A percentile compares a stretch with the other conserved stretches of the same genome.
Evolutionary conservation across 2,113 vertebrate species (phyloP).

Genomic region (Lagenorhynchus albirostris): DNA sequence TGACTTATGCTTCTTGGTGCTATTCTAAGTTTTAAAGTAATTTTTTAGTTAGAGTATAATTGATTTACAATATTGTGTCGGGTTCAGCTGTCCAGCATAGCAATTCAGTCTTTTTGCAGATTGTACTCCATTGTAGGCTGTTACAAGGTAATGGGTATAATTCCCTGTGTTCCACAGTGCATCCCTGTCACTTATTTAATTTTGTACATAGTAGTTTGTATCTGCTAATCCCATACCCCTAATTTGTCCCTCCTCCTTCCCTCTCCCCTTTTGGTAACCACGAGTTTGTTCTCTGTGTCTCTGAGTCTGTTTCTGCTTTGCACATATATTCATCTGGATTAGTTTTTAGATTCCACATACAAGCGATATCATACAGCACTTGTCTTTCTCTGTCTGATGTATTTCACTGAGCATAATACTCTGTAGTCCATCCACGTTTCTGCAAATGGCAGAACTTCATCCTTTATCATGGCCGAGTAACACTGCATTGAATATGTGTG

Average conservation of each 20-base stretch:
- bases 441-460: background rate
- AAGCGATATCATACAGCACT: background rate
- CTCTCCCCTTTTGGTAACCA: background rate
- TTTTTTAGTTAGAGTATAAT: background rate
- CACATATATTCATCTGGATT: background rate
- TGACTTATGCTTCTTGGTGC: background rate
- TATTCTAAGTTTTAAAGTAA: background rate
- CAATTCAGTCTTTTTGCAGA: background rate
- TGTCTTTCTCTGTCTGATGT: background rate
- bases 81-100: background rate
- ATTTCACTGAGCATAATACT: background rate
- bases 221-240: background rate
- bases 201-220: background rate
- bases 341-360: background rate
- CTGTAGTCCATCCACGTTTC: background rate
- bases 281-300: background rate
- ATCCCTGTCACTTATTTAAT: background rate
- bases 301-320: background rate
- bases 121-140: background rate
- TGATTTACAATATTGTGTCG: background rate
- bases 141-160: background rate
- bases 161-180: background rate
- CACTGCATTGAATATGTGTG: fast-evolving
- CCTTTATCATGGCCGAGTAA: background rate
- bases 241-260: background rate